Evolutionary conservation across 2,797 vertebrate genomes (phyloP).

Genomic region (Mycteria americana): DNA sequence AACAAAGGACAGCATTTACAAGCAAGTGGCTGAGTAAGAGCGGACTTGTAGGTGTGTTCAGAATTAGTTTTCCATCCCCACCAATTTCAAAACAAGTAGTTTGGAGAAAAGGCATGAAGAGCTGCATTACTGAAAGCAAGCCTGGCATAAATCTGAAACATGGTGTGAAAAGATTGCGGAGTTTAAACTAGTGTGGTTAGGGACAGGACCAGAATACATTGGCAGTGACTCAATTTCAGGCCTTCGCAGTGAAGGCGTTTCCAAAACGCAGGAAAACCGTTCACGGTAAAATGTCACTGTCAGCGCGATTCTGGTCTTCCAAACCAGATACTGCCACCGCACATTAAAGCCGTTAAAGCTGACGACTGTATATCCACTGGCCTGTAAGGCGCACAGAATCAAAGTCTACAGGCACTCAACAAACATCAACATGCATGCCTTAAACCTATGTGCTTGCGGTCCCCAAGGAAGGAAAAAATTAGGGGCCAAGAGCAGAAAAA

Average conservation of each 20-base stretch:
- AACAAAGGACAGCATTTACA: not conserved
- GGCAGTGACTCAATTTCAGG: not conserved
- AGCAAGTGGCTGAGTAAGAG: not conserved
- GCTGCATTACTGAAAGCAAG: not conserved
- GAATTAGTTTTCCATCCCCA: not conserved
- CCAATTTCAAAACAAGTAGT: not conserved
- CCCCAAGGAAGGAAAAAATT: not conserved
- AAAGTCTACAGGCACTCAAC: fast-evolving
- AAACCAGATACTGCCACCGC: not conserved
- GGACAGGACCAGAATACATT: fast-evolving
- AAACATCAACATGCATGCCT: too few relatives aligned
- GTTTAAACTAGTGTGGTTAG: fast-evolving
- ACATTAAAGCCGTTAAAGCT: not conserved
- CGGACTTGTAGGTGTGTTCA: not conserved
- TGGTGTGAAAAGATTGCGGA: fast-evolving
- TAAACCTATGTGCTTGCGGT: fast-evolving
- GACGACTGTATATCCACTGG: fast-evolving
- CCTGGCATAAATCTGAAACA: not conserved
- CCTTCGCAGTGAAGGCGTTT: not conserved
- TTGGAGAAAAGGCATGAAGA: not conserved
- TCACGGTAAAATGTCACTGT: not conserved
- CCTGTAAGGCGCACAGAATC: not conserved
- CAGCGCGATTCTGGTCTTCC: not conserved
- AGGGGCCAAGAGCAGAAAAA: too few relatives aligned
- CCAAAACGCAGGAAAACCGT: not conserved